Evolutionary conservation across 2,113 vertebrate genomes (phyloP).

Genomic region (Chloroceryle aenea): DNA sequence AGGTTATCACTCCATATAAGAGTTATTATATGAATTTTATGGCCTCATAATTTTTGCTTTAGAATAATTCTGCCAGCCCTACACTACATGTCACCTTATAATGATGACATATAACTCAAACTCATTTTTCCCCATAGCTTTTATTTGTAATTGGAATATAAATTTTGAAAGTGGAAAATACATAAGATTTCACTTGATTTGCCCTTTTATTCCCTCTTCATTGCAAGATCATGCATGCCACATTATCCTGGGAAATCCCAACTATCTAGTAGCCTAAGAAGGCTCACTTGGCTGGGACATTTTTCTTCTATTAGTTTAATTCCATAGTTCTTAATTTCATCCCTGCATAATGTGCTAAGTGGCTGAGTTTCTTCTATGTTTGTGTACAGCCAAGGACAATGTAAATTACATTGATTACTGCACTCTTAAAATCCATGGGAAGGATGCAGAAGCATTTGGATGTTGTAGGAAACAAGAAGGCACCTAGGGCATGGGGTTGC

Average conservation of each 20-base stretch:
- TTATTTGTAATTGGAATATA: neutral
- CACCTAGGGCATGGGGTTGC: accelerated
- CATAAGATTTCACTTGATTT: neutral
- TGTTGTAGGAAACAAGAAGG: neutral
- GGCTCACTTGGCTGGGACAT: neutral
- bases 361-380: neutral
- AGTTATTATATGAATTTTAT: neutral
- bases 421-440: neutral
- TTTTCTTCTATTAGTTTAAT: neutral
- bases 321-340: neutral
- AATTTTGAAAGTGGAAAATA: neutral
- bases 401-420: neutral
- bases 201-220: neutral
- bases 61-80: neutral
- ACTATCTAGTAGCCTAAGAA: neutral
- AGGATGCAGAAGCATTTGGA: neutral
- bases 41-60: neutral
- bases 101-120: neutral
- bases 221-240: neutral
- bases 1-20: neutral
- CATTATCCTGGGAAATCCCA: neutral
- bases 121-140: neutral
- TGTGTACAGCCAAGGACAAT: neutral
- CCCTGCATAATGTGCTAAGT: neutral
- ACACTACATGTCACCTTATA: neutral